Evolutionary conservation across 1,140 invertebrate species (phyloP), one percentile per base, ranked within the genome.

Genomic region (Probaryconus sp.): DNA sequence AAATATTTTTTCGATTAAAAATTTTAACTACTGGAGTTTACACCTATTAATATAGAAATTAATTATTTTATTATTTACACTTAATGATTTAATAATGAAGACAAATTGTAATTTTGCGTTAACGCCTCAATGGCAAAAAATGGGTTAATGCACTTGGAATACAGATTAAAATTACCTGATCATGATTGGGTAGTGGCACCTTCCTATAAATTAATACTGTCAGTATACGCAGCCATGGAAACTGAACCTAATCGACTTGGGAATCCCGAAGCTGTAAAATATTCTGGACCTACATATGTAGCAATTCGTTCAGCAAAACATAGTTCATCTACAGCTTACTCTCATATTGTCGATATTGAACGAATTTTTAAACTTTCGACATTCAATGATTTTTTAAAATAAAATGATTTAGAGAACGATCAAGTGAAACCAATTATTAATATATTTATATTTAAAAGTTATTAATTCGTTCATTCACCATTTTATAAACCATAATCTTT

Each of bases 131-230:
- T n/a, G n/a, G n/a, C n/a, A n/a, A n/a, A n/a, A n/a, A n/a, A n/a
- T n/a, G n/a, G n/a, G n/a, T n/a, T n/a, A 5, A 85, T 86, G 83
- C 78, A 82, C 51, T 5, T 86, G 20, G 81, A 88, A 43, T 88
- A 88, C 63, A 37, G 72, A 50, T 70, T 88, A 4, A 50, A 14
- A 24, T 74, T 88, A 14, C 84, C 87, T 21, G 84, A 88, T 76
- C 85, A 88, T 79, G 87, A 89, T 69, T 89, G 78, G 68, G 81
- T 86, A 6, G 73, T 87, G 64, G 86, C 80, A 31, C 21, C 30
- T 14, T 24, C 31, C 9, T 84, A 87, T 61, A 85, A 86, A 60
- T 24, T 87, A 5, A 84, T 82, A 28, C 81, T 80, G 1, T 67
- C 40, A 18, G 81, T 85, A 13, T 84, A 85, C 75, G 81, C 84